Evolutionary conservation across 2,888 invertebrate species (phyloP).

Genomic region (Pandemis corylana): DNA sequence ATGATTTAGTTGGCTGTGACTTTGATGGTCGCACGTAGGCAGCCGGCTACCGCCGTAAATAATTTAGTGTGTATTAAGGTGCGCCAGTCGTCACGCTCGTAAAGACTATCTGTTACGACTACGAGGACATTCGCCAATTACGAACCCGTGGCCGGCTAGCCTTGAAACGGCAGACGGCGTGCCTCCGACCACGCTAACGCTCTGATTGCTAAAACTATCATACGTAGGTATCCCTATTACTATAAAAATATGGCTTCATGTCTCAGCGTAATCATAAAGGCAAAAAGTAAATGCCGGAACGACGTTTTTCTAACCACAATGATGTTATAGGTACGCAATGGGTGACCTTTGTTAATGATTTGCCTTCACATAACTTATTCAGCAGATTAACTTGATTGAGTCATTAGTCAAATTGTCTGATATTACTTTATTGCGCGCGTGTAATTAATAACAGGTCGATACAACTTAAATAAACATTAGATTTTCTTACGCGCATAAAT

Average conservation of each 20-base stretch:
- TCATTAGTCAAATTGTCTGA: slow-evolving; percentile 48
- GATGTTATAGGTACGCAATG: slow-evolving; percentile 40
- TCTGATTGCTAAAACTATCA: slow-evolving; percentile 14
- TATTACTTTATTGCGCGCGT: slow-evolving; percentile 46
- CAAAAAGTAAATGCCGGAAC: slow-evolving; percentile 21
- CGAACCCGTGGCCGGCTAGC: slow-evolving; percentile 45
- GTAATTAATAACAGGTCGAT: slow-evolving; percentile 40
- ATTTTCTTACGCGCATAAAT: slow-evolving; percentile 20
- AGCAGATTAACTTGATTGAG: slow-evolving; percentile 50
- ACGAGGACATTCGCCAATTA: slow-evolving; percentile 30
- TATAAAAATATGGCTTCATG: not conserved
- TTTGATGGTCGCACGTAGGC: slow-evolving; percentile 35
- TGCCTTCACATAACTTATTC: slow-evolving; percentile 48
- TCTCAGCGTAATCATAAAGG: slow-evolving; percentile 6
- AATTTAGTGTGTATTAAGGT: slow-evolving; percentile 33
- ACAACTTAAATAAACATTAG: slow-evolving; percentile 30
- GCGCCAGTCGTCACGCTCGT: slow-evolving; percentile 29
- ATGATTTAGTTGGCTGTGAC: slow-evolving; percentile 14
- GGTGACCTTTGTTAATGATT: slow-evolving; percentile 44
- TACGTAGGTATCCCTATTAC: not conserved
- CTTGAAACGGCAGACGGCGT: slow-evolving; percentile 68
- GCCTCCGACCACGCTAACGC: slow-evolving; percentile 2
- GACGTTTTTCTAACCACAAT: slow-evolving; percentile 38
- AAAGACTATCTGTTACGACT: slow-evolving; percentile 28
- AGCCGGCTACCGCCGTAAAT: slow-evolving; percentile 21